These are phyloP conservation scores for Leuciscus idus DNA, from an alignment of 2,113 vertebrate genomes.

Conservation along the genomic window DNA sequence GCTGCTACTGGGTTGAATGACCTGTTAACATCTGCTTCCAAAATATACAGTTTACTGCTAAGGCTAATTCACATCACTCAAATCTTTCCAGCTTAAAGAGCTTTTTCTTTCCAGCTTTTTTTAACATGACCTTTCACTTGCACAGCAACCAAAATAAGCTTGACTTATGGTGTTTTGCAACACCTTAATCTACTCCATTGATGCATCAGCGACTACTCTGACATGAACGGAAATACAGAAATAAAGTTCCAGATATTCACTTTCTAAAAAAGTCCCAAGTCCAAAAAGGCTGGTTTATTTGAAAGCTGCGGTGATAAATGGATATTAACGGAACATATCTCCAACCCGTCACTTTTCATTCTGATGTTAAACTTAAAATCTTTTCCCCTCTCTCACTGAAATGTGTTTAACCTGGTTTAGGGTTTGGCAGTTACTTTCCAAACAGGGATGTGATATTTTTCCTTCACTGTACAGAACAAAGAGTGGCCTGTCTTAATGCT, in stretches of 20 bases:
- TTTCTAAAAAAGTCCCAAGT: not conserved
- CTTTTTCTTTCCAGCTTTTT: not conserved
- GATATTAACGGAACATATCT: constrained; percentile 56
- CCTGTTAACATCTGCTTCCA: constrained; percentile 13
- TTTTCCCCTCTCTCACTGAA: constrained; percentile 47
- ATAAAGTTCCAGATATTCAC: not conserved
- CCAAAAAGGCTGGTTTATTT: constrained; percentile 6
- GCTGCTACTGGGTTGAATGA: not conserved
- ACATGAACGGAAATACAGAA: not conserved
- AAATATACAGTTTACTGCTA: constrained; percentile 25
- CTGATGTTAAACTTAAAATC: constrained; percentile 51
- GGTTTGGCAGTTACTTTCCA: constrained; percentile 67
- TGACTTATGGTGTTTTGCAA: not conserved
- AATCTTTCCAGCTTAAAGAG: constrained; percentile 2
- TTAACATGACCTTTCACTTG: not conserved
- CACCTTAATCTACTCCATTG: not conserved
- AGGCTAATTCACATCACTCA: constrained; percentile 3
- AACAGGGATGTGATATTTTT: constrained; percentile 64
- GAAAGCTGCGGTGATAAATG: not conserved
- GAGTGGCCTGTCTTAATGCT: constrained; percentile 73
- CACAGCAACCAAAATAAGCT: not conserved
- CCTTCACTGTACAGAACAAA: constrained; percentile 72
- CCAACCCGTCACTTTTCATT: constrained; percentile 62
- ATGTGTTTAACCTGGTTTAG: constrained; percentile 66
- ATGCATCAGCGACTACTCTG: not conserved